A percentile compares a stretch with the other conserved stretches of the same genome.
phyloP scores from a whole-genome alignment of 2,888 invertebrate species.

The Dromius quadrimaculatus region DNA sequence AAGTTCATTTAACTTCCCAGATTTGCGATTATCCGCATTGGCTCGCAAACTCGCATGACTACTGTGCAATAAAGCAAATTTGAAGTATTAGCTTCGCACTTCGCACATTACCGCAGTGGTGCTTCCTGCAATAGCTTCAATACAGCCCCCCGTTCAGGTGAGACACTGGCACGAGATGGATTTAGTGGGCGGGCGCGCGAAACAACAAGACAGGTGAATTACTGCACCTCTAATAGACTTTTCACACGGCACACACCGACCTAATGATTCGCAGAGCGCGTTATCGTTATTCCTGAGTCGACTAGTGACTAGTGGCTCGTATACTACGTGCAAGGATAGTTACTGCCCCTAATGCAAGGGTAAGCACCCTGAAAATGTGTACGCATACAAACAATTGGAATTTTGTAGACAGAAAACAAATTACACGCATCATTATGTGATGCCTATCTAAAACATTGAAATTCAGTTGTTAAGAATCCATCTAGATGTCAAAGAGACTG shows the following conservation, averaged over 20 bases:
- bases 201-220: conserved; percentile 52
- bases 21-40: background rate
- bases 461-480: conserved; percentile 33
- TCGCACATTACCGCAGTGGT: conserved; percentile 38
- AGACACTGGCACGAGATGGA: conserved; percentile 23
- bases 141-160: conserved; percentile 17
- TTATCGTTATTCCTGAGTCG: conserved; percentile 28
- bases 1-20: conserved; percentile 33
- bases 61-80: conserved; percentile 25
- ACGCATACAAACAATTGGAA: background rate
- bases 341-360: background rate
- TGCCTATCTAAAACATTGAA: conserved; percentile 16
- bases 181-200: conserved; percentile 45
- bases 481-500: conserved; percentile 24
- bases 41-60: conserved; percentile 22
- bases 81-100: conserved; percentile 33
- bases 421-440: conserved; percentile 29
- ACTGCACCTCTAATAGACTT: conserved; percentile 49
- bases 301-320: too few species aligned
- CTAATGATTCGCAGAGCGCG: conserved; percentile 32
- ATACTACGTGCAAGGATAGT: too few species aligned
- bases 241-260: conserved; percentile 49
- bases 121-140: background rate
- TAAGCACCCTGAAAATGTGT: background rate
- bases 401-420: background rate